Percentiles rank a stretch among this genome's conserved stretches.
phyloP scores from a whole-genome alignment of 2,888 invertebrate genomes.

The Didymodactylos carnosus region DNA sequence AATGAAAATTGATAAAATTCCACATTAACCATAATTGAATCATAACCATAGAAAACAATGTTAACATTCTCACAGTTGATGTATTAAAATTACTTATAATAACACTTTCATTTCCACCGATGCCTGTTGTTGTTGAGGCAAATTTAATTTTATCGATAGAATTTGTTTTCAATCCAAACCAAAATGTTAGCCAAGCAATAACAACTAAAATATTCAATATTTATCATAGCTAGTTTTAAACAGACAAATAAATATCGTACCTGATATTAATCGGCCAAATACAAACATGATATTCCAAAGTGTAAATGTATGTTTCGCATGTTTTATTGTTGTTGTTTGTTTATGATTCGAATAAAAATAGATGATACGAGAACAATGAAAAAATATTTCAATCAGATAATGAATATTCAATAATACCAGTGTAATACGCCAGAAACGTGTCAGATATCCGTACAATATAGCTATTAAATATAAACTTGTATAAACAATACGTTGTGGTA shows the following conservation, averaged over 20 bases:
- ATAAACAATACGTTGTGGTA: slow-evolving; percentile 51
- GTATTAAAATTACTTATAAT: slow-evolving; percentile 36
- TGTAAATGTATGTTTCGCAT: slow-evolving; percentile 39
- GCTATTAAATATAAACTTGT: slow-evolving; percentile 59
- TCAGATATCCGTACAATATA: slow-evolving; percentile 59
- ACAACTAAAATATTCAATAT: too few relatives aligned
- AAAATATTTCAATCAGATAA: slow-evolving; percentile 64
- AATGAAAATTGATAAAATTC: slow-evolving; percentile 47
- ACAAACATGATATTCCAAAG: slow-evolving; percentile 65
- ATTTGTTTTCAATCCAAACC: slow-evolving; percentile 7
- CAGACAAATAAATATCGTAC: too few relatives aligned
- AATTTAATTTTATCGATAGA: slow-evolving; percentile 5
- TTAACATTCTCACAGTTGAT: slow-evolving; percentile 42
- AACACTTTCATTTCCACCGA: slow-evolving; percentile 54
- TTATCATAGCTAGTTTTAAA: too few relatives aligned
- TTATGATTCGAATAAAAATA: slow-evolving; percentile 41
- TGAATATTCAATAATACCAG: slow-evolving; percentile 69
- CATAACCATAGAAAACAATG: slow-evolving; percentile 53
- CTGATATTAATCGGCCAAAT: slow-evolving; percentile 59
- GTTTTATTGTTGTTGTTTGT: neutral
- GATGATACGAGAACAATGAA: slow-evolving; percentile 63
- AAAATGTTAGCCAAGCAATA: slow-evolving; percentile 3
- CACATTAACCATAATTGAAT: slow-evolving; percentile 69
- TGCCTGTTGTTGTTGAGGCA: slow-evolving; percentile 19
- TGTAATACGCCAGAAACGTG: slow-evolving; percentile 73